Evolutionary conservation across 2,797 vertebrate species (phyloP), one percentile per base, ranked within the genome.

Genomic region (Onychomys torridus): DNA sequence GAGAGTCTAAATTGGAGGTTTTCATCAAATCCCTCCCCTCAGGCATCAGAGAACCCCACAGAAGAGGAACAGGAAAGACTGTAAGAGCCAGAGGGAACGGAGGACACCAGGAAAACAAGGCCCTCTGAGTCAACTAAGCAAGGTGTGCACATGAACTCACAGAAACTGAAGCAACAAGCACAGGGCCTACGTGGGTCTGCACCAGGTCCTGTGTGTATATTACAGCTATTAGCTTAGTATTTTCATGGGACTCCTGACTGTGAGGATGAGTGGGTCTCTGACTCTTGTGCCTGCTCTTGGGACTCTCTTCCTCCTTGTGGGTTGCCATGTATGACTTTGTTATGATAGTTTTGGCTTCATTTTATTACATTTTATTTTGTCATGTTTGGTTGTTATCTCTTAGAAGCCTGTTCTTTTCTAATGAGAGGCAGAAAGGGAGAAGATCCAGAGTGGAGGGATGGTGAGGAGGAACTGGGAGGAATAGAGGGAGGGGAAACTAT

Each of bases 401-500:
- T n/a, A 19, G 82, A 85, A 85, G 19, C 19, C 29, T 34, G 43
- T 49, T 84, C 32, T 52, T 69, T 86, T 49, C 63, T n/a, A 69
- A 52, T n/a, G 11, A 69, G 21, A 49, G 19, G 46, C 4, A n/a
- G 83, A 69, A 67, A 86, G 32, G 21, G 21, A 69, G 32, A 52
- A 4, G 13, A 86, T 52, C 0, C 29, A 1, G 21, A n/a, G 32
- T 3, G 43, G 21, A 14, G n/a, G 23, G 1, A 2, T 1, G 7
- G 57, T 29, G 37, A 23, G n/a, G 13, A 69, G 6, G 63, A 5
- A 8, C 43, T n/a, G 63, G 43, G 63, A 49, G 40, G 29, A 49
- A 11, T 23, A 49, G 43, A 85, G 32, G 23, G 63, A 69, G 83
- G 12, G 59, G 7, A n/a, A 14, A 52, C 6, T n/a, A n/a, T 16